Conservation (phyloP, 2,888 invertebrate species). For the Drosophila kuntzei region DNA sequence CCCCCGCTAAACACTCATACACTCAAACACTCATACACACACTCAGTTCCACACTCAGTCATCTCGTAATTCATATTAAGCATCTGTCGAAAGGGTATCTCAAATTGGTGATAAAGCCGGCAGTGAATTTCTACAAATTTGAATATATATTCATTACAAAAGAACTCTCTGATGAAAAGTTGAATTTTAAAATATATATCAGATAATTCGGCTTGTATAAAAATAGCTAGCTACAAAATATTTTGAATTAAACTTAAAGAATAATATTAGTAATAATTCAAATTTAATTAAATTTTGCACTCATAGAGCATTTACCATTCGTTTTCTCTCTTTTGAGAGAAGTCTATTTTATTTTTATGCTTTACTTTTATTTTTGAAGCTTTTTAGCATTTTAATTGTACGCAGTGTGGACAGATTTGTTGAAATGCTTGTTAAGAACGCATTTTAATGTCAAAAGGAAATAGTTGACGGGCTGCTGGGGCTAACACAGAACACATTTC, state of each 20-base stretch:
- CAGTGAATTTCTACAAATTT: neutral
- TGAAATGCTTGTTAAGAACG: slow-evolving; percentile 77
- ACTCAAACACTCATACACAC: slow-evolving; percentile 6
- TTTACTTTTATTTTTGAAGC: slow-evolving; percentile 30
- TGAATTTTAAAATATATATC: no score
- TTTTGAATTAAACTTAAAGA: no score
- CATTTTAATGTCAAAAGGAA: slow-evolving; percentile 74
- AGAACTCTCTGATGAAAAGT: neutral
- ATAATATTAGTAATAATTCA: no score
- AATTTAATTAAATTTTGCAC: neutral
- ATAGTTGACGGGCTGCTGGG: slow-evolving; percentile 37
- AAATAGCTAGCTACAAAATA: no score
- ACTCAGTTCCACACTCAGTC: slow-evolving; percentile 6
- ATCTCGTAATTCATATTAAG: slow-evolving; percentile 49
- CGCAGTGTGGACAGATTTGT: slow-evolving; percentile 71
- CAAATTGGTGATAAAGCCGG: slow-evolving; percentile 10
- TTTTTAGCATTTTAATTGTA: slow-evolving; percentile 76
- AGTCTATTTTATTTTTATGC: neutral
- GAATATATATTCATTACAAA: no score
- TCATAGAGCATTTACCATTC: slow-evolving; percentile 17
- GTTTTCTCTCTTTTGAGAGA: accelerated
- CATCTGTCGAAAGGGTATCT: slow-evolving; percentile 24
- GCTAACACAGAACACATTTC: slow-evolving; percentile 30
- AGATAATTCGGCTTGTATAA: no score
- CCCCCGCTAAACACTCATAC: slow-evolving; percentile 23